Percentiles rank a stretch among this genome's conserved stretches.
phyloP scores from a whole-genome alignment of 1,140 invertebrate species.

The Himalopsyche phryganea region DNA sequence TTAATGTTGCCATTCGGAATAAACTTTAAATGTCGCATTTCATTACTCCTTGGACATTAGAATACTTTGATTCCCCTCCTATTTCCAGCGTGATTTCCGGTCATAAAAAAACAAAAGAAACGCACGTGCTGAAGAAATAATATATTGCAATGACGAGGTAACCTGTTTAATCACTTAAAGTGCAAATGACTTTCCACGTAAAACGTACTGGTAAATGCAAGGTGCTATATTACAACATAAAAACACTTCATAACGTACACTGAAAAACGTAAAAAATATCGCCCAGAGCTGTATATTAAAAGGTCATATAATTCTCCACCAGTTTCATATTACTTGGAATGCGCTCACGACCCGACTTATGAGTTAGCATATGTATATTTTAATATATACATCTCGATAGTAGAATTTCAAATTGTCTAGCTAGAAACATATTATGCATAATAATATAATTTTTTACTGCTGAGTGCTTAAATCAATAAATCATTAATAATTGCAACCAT shows the following conservation, averaged over 20 bases:
- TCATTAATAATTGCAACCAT: no score
- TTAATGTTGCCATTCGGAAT: constrained; percentile 10
- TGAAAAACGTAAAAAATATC: constrained; percentile 10
- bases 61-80: constrained; percentile 18
- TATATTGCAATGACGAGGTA: constrained; percentile 26
- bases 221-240: constrained; percentile 9
- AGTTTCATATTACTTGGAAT: not conserved
- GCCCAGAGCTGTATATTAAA: not conserved
- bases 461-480: no score
- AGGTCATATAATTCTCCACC: not conserved
- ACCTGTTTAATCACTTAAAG: constrained; percentile 29
- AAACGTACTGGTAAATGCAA: constrained; percentile 15
- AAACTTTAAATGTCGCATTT: constrained; percentile 32
- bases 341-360: no score
- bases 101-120: constrained; percentile 30
- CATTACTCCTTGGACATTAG: constrained; percentile 14
- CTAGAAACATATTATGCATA: no score
- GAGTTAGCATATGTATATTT: no score
- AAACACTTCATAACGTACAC: constrained; percentile 22
- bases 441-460: no score
- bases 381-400: no score
- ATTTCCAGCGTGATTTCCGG: constrained; percentile 32
- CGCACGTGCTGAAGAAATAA: constrained; percentile 32
- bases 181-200: constrained; percentile 22
- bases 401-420: no score